A percentile compares a stretch with the other conserved stretches of the same genome.
phyloP scores from a whole-genome alignment of 2,888 invertebrate genomes.

The Halocaridina rubra region DNA sequence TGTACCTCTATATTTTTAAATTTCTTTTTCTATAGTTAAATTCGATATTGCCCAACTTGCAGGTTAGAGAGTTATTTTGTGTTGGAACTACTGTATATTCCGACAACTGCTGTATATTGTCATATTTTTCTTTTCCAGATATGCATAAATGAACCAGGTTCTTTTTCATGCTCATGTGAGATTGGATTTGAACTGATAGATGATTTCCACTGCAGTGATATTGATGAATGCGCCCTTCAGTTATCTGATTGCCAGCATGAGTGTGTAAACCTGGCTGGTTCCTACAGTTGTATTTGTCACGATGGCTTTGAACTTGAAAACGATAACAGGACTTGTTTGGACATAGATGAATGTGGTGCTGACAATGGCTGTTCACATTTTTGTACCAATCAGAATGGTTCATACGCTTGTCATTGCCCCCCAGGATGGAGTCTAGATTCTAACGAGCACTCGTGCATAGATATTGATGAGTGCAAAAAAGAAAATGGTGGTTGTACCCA shows the following conservation, averaged over 20 bases:
- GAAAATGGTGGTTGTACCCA: slow-evolving; percentile 68
- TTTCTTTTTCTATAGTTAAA: no score
- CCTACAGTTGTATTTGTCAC: slow-evolving; percentile 68
- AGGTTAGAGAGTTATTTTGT: no score
- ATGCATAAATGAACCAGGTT: slow-evolving; percentile 58
- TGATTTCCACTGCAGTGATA: slow-evolving; percentile 65
- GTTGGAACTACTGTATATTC: no score
- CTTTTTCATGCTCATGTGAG: slow-evolving; percentile 68
- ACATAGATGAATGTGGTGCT: slow-evolving; percentile 68
- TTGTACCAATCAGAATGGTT: slow-evolving; percentile 73
- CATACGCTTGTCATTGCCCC: slow-evolving; percentile 74
- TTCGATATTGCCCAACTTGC: no score
- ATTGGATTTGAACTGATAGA: slow-evolving; percentile 67
- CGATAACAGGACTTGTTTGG: slow-evolving; percentile 68
- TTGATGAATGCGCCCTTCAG: slow-evolving; percentile 61
- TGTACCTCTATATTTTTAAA: no score
- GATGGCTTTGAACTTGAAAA: slow-evolving; percentile 68
- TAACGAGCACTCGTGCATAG: slow-evolving; percentile 65
- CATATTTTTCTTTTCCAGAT: slow-evolving; percentile 25
- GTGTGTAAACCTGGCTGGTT: slow-evolving; percentile 57
- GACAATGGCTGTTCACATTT: slow-evolving; percentile 73
- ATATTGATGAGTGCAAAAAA: slow-evolving; percentile 66
- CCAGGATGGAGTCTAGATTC: slow-evolving; percentile 69
- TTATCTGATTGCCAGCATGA: slow-evolving; percentile 64
- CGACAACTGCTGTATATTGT: no score